phyloP scores from a whole-genome alignment of 2,113 vertebrate species.

The cattle (Bos taurus) region DNA sequence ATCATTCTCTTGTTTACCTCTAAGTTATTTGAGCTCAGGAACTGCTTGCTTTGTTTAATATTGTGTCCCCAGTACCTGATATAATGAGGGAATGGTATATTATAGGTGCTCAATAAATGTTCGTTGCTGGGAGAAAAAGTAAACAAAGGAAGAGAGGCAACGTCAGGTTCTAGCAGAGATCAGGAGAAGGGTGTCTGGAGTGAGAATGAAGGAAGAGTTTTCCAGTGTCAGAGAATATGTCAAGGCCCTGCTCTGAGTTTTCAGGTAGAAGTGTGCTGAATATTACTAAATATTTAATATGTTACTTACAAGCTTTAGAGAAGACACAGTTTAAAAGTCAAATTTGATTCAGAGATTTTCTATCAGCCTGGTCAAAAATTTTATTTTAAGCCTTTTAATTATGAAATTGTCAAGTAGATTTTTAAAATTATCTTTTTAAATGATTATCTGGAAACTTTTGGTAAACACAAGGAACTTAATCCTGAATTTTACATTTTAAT shows the following conservation, averaged over 20 bases:
- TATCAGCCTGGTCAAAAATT: not conserved
- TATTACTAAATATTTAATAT: not conserved
- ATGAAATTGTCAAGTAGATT: not conserved
- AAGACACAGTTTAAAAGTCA: not conserved
- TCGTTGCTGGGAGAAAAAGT: not conserved
- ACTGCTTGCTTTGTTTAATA: not conserved
- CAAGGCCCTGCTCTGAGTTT: not conserved
- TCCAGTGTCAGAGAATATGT: too few relatives aligned
- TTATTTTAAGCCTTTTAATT: not conserved
- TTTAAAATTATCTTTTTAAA: not conserved
- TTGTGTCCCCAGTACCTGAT: not conserved
- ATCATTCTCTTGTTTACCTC: not conserved
- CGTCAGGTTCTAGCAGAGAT: not conserved
- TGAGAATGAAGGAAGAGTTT: not conserved
- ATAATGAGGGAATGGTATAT: not conserved
- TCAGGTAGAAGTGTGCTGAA: not conserved
- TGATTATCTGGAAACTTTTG: not conserved
- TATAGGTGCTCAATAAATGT: not conserved
- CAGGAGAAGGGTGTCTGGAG: not conserved
- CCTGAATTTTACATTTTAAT: not conserved
- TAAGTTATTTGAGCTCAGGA: not conserved
- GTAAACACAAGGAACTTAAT: not conserved
- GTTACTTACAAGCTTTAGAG: not conserved
- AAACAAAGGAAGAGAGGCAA: not conserved
- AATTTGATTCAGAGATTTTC: not conserved